These are phyloP conservation scores for Automeris io DNA, from an alignment of 2,888 invertebrate genomes.

Conservation along the genomic window DNA sequence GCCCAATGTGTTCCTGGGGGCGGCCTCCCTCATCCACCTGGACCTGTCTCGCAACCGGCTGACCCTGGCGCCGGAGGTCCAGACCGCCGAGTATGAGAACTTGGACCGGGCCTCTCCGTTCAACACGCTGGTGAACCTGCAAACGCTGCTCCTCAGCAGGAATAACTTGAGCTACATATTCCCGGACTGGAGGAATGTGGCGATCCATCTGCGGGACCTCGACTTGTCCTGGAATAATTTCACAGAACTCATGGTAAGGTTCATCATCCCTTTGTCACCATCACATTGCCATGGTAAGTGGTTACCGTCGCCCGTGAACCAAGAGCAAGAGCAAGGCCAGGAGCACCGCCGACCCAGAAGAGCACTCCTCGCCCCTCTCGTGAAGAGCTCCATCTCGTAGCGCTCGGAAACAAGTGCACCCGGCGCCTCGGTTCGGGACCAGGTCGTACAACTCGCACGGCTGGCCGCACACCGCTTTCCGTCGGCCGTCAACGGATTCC, in stretches of 20 bases:
- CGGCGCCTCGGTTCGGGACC: too few species aligned
- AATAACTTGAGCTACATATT: slow-evolving; percentile 12
- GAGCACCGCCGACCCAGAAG: too few species aligned
- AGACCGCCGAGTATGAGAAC: not conserved
- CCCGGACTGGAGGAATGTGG: slow-evolving; percentile 11
- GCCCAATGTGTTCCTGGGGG: slow-evolving; percentile 10
- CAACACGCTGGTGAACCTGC: slow-evolving; percentile 4
- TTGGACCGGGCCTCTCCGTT: slow-evolving; percentile 11
- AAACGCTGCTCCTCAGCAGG: slow-evolving; percentile 9
- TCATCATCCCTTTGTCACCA: not conserved
- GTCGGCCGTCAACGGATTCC: too few species aligned
- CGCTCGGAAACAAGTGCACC: too few species aligned
- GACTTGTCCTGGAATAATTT: slow-evolving; percentile 14
- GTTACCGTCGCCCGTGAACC: too few species aligned
- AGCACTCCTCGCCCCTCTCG: too few species aligned
- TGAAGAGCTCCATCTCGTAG: too few species aligned
- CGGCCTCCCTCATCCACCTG: not conserved
- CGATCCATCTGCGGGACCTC: slow-evolving; percentile 8
- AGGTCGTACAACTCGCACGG: too few species aligned
- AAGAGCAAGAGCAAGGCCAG: too few species aligned
- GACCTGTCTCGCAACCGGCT: slow-evolving; percentile 10
- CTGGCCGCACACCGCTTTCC: too few species aligned
- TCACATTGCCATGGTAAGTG: not conserved
- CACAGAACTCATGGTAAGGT: slow-evolving; percentile 12
- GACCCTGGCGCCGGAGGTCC: not conserved